These are phyloP conservation scores for Ceratosolen fusciceps DNA, from an alignment of 1,140 invertebrate species.

Conservation along the genomic window DNA sequence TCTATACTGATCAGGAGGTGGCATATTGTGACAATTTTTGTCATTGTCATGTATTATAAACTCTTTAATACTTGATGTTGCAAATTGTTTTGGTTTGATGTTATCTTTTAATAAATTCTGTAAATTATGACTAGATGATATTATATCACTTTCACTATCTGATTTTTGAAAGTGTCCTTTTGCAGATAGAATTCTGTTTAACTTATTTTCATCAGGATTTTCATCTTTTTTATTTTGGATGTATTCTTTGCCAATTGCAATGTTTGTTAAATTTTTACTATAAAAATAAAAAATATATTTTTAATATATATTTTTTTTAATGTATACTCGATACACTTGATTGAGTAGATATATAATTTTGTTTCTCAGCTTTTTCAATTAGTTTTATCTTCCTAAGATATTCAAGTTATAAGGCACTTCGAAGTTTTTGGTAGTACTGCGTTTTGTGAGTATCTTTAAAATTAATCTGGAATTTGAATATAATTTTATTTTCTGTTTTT, in stretches of 20 bases:
- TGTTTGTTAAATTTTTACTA: slow-evolving; percentile 17
- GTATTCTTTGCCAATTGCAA: no score
- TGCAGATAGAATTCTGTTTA: no score
- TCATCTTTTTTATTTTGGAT: no score
- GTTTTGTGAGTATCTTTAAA: slow-evolving; percentile 53
- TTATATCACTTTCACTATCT: slow-evolving; percentile 54
- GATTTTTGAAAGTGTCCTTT: slow-evolving; percentile 32
- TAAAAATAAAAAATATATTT: no score
- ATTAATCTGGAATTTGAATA: slow-evolving; percentile 48
- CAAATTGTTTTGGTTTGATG: slow-evolving; percentile 25
- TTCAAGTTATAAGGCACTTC: slow-evolving; percentile 51
- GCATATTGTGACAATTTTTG: slow-evolving; percentile 53
- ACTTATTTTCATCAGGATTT: no score
- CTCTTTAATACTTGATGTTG: slow-evolving; percentile 56
- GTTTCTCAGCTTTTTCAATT: background rate
- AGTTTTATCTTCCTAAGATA: slow-evolving; percentile 38
- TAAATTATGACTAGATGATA: slow-evolving; percentile 57
- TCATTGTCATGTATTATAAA: slow-evolving; percentile 11
- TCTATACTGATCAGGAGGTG: slow-evolving; percentile 51
- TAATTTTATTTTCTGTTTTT: background rate
- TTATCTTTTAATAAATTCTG: slow-evolving; percentile 45
- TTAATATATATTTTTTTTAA: no score
- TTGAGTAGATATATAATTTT: slow-evolving; percentile 15
- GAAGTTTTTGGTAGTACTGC: slow-evolving; percentile 53
- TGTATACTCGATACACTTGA: slow-evolving; percentile 56